Evolutionary conservation across 1,140 invertebrate genomes (phyloP).

Genomic region (Calephelis nemesis): DNA sequence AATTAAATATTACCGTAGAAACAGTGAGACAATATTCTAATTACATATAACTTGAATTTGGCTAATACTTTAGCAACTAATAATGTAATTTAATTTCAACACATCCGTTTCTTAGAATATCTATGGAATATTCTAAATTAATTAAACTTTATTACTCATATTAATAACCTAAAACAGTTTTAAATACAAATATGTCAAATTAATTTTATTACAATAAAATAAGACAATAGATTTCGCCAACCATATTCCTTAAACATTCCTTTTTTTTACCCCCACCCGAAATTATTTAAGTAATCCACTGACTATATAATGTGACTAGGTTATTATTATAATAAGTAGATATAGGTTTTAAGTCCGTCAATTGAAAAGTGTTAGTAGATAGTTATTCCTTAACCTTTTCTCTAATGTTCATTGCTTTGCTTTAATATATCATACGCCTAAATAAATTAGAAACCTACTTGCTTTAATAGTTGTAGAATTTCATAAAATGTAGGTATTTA

Average conservation of each 20-base stretch:
- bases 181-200: too few species aligned
- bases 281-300: neutral
- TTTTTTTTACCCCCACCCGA: neutral
- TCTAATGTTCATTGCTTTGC: slow-evolving; percentile 57
- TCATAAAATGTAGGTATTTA: slow-evolving; percentile 36
- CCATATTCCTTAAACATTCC: neutral
- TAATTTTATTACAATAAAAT: too few species aligned
- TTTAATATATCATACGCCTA: slow-evolving; percentile 43
- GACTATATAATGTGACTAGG: slow-evolving; percentile 27
- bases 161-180: too few species aligned
- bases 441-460: slow-evolving; percentile 46
- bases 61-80: too few species aligned
- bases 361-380: slow-evolving; percentile 56
- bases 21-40: too few species aligned
- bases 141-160: too few species aligned
- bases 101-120: too few species aligned
- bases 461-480: slow-evolving; percentile 58
- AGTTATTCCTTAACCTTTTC: slow-evolving; percentile 44
- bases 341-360: slow-evolving; percentile 69
- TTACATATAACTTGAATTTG: too few species aligned
- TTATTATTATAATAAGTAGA: slow-evolving; percentile 54
- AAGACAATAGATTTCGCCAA: neutral
- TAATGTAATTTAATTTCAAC: too few species aligned
- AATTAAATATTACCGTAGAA: too few species aligned
- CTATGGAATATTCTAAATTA: too few species aligned